Evolutionary conservation across 2,888 invertebrate genomes (phyloP).

Genomic region (Exocentrus adspersus): DNA sequence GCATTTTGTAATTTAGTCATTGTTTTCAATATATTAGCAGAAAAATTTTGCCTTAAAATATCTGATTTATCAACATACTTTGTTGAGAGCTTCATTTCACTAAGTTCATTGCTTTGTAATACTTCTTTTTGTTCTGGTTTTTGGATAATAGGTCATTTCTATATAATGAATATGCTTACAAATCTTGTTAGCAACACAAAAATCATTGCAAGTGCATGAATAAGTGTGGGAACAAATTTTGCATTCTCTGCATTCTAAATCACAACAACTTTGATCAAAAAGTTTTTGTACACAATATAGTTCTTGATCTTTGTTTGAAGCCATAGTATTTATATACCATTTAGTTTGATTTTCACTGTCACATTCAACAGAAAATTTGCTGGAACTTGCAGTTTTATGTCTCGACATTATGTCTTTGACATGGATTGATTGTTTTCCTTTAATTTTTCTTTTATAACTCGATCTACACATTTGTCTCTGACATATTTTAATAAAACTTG

Average conservation of each 20-base stretch:
- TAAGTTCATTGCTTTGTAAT: not conserved
- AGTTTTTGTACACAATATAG: not conserved
- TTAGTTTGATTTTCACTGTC: not conserved
- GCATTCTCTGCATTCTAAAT: not conserved
- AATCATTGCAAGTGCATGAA: not conserved
- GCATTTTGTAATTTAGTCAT: not conserved
- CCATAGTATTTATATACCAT: not conserved
- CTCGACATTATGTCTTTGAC: not conserved
- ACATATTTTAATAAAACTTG: not conserved
- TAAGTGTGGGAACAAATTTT: not conserved
- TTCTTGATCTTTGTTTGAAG: not conserved
- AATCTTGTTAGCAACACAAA: not conserved
- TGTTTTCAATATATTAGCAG: not conserved
- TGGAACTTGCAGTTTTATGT: not conserved
- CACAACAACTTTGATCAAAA: not conserved
- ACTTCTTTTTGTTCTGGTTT: not conserved
- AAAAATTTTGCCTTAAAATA: not conserved
- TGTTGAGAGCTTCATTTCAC: not conserved
- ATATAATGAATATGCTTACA: not conserved
- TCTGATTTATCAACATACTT: not conserved
- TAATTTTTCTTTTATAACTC: slow-evolving; percentile 8
- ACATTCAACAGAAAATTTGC: not conserved
- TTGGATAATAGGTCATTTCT: not conserved
- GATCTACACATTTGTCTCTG: slow-evolving; percentile 5
- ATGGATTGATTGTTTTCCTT: slow-evolving; percentile 1